Conservation (phyloP, 2,113 vertebrate species). For the Dermatemys mawii region DNA sequence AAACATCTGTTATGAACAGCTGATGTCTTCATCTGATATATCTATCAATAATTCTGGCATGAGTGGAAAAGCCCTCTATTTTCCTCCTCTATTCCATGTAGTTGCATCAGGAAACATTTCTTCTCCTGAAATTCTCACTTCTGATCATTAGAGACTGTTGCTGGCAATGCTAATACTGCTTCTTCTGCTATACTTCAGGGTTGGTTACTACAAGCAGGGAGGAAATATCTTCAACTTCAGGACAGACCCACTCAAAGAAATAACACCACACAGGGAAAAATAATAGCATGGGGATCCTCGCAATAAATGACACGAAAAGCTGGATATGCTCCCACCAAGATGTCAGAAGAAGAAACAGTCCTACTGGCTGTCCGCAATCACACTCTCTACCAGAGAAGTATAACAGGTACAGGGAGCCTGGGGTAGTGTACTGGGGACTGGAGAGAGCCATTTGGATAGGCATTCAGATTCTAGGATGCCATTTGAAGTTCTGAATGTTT, state of each 20-base stretch:
- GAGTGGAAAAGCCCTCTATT: not conserved
- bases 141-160: not conserved
- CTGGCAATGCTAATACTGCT: not conserved
- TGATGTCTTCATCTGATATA: not conserved
- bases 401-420: not conserved
- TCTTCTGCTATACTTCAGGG: not conserved
- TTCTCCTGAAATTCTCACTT: not conserved
- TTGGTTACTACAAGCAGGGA: not conserved
- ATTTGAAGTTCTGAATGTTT: not conserved
- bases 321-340: not conserved
- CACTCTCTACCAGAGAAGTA: not conserved
- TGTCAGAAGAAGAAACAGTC: not conserved
- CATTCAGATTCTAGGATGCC: not conserved
- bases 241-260: not conserved
- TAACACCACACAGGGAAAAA: not conserved
- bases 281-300: not conserved
- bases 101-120: not conserved
- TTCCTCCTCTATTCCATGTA: not conserved
- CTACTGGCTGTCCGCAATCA: not conserved
- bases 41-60: not conserved
- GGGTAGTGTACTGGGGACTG: not conserved
- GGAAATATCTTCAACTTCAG: not conserved
- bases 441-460: not conserved
- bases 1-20: not conserved
- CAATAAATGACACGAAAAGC: not conserved